A percentile compares a stretch with the other conserved stretches of the same genome.
Conservation (phyloP, 2,797 vertebrate genomes). For the Acestrorhynchus altus region DNA sequence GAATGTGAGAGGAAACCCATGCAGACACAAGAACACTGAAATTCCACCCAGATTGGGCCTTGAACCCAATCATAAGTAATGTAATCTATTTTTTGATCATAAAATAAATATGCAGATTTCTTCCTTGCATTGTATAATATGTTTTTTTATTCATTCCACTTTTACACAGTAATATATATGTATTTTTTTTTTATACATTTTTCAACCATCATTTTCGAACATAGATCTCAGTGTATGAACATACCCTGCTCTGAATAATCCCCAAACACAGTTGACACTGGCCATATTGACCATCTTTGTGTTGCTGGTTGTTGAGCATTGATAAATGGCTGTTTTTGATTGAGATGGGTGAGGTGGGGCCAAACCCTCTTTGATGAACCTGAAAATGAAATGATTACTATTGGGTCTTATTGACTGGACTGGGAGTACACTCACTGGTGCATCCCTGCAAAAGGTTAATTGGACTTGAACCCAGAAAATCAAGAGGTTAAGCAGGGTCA, state of each 20-base stretch:
- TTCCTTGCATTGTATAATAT: too few species aligned
- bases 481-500: constrained; percentile 96
- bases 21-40: too few species aligned
- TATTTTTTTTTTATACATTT: too few species aligned
- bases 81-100: too few species aligned
- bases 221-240: too few species aligned
- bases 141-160: too few species aligned
- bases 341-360: constrained; percentile 87
- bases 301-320: constrained; percentile 75
- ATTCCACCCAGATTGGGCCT: too few species aligned
- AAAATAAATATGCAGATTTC: too few species aligned
- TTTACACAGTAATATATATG: too few species aligned
- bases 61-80: too few species aligned
- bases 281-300: constrained; percentile 70
- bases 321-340: constrained; percentile 90
- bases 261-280: background rate
- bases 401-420: constrained; percentile 90
- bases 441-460: constrained; percentile 92
- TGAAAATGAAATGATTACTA: constrained; percentile 96
- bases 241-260: background rate
- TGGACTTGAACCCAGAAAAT: constrained; percentile 98
- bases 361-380: constrained; percentile 88
- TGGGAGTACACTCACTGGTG: constrained; percentile 89
- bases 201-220: too few species aligned
- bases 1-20: too few species aligned